Evolutionary conservation across 2,113 vertebrate genomes (phyloP).

Genomic region (Alligator sinensis): DNA sequence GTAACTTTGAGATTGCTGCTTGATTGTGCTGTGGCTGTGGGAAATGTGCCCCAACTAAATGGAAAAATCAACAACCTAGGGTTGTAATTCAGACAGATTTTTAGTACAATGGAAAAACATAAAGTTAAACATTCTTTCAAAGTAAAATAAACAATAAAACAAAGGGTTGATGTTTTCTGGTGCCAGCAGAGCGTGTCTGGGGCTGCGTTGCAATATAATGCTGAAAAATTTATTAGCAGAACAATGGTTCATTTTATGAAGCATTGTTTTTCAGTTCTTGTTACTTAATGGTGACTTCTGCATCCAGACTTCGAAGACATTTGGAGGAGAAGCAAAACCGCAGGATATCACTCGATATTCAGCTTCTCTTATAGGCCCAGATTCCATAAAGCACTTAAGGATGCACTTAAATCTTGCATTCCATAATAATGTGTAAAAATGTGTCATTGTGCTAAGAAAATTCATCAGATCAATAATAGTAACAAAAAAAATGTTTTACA

Average conservation of each 20-base stretch:
- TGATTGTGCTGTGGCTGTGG: neutral
- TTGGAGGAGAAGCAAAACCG: neutral
- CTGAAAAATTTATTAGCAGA: slow-evolving; percentile 71
- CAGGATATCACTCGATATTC: neutral
- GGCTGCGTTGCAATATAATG: slow-evolving; percentile 45
- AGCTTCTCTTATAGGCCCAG: fast-evolving
- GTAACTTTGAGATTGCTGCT: neutral
- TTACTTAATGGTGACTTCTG: slow-evolving; percentile 44
- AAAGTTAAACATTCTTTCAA: slow-evolving; percentile 44
- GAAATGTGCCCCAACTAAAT: slow-evolving; percentile 41
- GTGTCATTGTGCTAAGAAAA: fast-evolving
- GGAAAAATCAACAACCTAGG: slow-evolving; percentile 67
- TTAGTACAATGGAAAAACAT: slow-evolving; percentile 47
- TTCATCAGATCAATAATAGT: fast-evolving
- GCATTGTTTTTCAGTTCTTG: slow-evolving; percentile 63
- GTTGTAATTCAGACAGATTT: slow-evolving; percentile 57
- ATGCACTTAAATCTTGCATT: neutral
- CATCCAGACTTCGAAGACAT: slow-evolving; percentile 35
- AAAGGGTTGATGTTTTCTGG: slow-evolving; percentile 49
- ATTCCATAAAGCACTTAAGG: neutral
- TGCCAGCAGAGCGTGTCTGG: slow-evolving; percentile 36
- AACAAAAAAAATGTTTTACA: fast-evolving
- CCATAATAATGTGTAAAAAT: too few species aligned
- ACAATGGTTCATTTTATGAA: slow-evolving; percentile 73
- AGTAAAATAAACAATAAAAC: slow-evolving; percentile 68